Conservation (phyloP, 2,797 vertebrate genomes). For the Spinus pinus region DNA sequence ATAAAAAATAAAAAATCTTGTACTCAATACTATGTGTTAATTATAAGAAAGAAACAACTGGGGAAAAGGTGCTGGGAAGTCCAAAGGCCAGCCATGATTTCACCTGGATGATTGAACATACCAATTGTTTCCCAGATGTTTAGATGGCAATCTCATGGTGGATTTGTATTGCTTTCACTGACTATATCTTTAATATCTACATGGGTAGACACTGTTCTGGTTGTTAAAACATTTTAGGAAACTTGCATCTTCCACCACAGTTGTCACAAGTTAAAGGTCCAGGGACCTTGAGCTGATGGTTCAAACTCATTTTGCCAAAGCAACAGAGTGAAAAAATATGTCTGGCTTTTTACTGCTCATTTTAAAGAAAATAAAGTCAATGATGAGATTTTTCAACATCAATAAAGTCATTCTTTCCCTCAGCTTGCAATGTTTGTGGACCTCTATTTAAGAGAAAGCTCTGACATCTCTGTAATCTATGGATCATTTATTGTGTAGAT, state of each 20-base stretch:
- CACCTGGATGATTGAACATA: conserved; percentile 29
- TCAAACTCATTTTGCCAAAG: conserved; percentile 57
- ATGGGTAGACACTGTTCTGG: neutral
- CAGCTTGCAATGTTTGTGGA: neutral
- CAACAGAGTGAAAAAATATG: conserved; percentile 54
- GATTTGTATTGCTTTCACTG: conserved; percentile 59
- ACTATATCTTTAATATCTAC: conserved; percentile 71
- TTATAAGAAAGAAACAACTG: conserved; percentile 55
- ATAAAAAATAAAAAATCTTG: neutral
- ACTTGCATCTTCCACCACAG: conserved; percentile 36
- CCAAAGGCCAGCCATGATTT: conserved; percentile 40
- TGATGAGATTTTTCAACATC: conserved; percentile 51
- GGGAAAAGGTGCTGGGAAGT: conserved; percentile 27
- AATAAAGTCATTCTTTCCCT: conserved; percentile 46
- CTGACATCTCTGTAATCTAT: conserved; percentile 22
- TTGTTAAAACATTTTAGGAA: conserved; percentile 45
- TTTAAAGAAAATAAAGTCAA: conserved; percentile 67
- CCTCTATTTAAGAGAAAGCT: conserved; percentile 32
- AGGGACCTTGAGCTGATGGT: conserved; percentile 35
- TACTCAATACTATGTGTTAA: conserved; percentile 15
- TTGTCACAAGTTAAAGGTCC: conserved; percentile 50
- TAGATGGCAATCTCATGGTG: conserved; percentile 18
- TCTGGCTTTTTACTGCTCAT: conserved; percentile 42
- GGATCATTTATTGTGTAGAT: neutral
- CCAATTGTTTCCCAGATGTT: conserved; percentile 37